phyloP scores from a whole-genome alignment of 2,888 invertebrate genomes.

The Bedellia somnulentella region DNA sequence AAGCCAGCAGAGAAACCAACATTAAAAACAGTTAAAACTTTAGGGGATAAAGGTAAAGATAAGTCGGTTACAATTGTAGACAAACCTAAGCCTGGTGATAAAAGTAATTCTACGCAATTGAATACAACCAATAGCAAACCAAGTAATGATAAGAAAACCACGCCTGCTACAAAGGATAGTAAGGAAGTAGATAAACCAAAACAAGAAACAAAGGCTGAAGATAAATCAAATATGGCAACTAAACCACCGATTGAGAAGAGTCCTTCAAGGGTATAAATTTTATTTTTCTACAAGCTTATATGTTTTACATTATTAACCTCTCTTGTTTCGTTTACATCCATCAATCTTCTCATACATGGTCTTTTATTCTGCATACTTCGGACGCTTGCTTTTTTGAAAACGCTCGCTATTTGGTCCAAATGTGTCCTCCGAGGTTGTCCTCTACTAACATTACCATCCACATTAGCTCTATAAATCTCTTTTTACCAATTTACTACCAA shows the following conservation, averaged over 20 bases:
- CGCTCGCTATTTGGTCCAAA: too few species aligned
- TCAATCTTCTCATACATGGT: too few species aligned
- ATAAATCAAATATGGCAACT: slow-evolving; percentile 40
- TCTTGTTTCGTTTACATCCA: too few species aligned
- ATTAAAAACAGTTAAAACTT: slow-evolving; percentile 37
- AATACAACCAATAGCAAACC: slow-evolving; percentile 1
- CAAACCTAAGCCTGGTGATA: not conserved
- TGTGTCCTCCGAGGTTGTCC: too few species aligned
- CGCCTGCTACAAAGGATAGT: slow-evolving; percentile 8
- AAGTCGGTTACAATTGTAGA: slow-evolving; percentile 3
- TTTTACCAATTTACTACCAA: too few species aligned
- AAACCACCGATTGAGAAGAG: slow-evolving; percentile 45
- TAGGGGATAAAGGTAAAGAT: slow-evolving; percentile 38
- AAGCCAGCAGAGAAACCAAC: slow-evolving; percentile 30
- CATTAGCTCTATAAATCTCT: too few species aligned
- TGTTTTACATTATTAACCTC: too few species aligned
- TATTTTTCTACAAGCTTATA: too few species aligned
- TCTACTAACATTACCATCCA: too few species aligned
- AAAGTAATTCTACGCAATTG: not conserved
- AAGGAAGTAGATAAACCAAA: slow-evolving; percentile 19
- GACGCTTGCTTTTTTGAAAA: too few species aligned
- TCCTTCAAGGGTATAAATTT: slow-evolving; percentile 32
- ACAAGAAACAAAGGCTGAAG: slow-evolving; percentile 24
- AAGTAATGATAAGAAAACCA: not conserved
- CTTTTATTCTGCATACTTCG: too few species aligned